A percentile compares a stretch with the other conserved stretches of the same genome.
phyloP scores from a whole-genome alignment of 1,140 invertebrate species.

The Drosophila asahinai region DNA sequence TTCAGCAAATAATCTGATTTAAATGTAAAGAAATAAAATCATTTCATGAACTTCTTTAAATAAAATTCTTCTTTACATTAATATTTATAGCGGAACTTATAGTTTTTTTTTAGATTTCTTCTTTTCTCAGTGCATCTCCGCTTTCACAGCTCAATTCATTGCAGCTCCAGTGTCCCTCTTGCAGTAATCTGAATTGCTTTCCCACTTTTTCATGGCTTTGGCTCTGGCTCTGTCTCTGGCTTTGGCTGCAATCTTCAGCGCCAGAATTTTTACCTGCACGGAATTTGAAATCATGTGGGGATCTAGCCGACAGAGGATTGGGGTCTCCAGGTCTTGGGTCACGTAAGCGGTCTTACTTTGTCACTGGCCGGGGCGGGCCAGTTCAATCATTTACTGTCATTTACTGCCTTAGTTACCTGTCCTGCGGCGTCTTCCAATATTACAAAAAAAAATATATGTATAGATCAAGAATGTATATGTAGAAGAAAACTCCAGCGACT shows the following conservation, averaged over 20 bases:
- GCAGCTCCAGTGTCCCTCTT: conserved; percentile 54
- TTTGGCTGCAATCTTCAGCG: conserved; percentile 70
- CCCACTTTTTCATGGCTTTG: conserved; percentile 75
- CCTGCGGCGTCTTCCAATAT: conserved; percentile 50
- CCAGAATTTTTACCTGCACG: conserved; percentile 74
- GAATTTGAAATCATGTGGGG: conserved; percentile 74
- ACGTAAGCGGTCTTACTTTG: conserved; percentile 81
- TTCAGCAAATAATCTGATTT: too few relatives aligned
- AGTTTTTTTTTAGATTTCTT: too few relatives aligned
- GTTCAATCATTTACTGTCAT: conserved; percentile 83
- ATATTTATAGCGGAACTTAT: neutral
- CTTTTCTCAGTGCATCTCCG: conserved; percentile 15
- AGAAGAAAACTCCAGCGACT: conserved; percentile 41
- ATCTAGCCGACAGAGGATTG: conserved; percentile 10
- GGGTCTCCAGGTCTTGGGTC: conserved; percentile 40
- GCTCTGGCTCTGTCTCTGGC: conserved; percentile 22
- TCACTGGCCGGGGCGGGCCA: conserved; percentile 58
- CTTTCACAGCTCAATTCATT: conserved; percentile 63
- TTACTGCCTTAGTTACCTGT: conserved; percentile 71
- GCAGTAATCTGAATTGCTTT: conserved; percentile 80
- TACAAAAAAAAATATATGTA: conserved; percentile 13
- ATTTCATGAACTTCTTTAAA: neutral
- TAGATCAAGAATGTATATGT: too few relatives aligned
- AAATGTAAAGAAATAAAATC: neutral
- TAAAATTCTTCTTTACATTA: fast-evolving